These are phyloP conservation scores for human DNA, from an alignment of 2,113 vertebrate genomes.

Conservation along the genomic window DNA sequence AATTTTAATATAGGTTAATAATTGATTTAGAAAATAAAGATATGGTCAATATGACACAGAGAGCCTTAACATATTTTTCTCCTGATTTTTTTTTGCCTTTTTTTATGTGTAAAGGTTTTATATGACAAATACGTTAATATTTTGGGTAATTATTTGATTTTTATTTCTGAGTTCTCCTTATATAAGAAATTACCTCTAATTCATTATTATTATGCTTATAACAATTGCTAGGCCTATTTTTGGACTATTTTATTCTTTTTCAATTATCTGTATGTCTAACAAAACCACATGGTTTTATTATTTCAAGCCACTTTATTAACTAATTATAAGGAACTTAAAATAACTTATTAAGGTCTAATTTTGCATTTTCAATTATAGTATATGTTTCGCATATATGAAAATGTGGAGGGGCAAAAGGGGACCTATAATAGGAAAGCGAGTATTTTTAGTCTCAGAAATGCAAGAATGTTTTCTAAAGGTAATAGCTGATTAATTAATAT, in stretches of 20 bases:
- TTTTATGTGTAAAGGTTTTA: not conserved
- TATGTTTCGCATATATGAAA: not conserved
- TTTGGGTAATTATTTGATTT: not conserved
- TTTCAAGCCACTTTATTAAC: not conserved
- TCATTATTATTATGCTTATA: not conserved
- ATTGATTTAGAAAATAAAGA: not conserved
- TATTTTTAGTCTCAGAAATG: not conserved
- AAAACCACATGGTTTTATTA: not conserved
- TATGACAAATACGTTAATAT: not conserved
- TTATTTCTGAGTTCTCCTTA: not conserved
- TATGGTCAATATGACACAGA: not conserved
- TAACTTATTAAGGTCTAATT: not conserved
- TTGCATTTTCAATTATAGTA: not conserved
- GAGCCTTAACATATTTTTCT: not conserved
- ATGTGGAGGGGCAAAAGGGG: not conserved
- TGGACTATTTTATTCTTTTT: not conserved
- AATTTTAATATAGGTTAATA: not conserved
- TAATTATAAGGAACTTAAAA: not conserved
- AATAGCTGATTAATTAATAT: not conserved
- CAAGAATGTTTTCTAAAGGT: not conserved
- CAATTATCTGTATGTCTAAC: not conserved
- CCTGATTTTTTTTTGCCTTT: not conserved
- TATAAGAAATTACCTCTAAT: not conserved
- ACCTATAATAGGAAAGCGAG: not conserved
- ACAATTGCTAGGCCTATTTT: not conserved